Evolutionary conservation across 2,113 vertebrate genomes (phyloP), one percentile per base, ranked within the genome.

Genomic region (Barbus barbus): DNA sequence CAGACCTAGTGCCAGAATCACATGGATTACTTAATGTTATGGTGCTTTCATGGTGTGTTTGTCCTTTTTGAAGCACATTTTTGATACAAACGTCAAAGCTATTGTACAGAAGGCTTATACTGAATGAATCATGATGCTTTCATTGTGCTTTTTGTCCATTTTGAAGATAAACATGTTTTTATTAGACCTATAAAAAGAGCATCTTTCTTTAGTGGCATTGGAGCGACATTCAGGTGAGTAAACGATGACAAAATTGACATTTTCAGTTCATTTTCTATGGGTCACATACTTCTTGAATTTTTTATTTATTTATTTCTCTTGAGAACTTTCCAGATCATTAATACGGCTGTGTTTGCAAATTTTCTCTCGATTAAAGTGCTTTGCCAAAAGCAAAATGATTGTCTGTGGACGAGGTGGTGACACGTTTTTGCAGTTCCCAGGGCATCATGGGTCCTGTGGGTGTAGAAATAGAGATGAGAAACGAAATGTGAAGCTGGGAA

Each of bases 381-480:
- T 58, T 58, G 22, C 20, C n/a, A n/a, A n/a, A n/a, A 9, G 2
- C 53, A 20, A 56, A 56, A n/a, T n/a, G 8, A 58, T 58, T 9
- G 53, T 9, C 8, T 58, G 53, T 58, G 53, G 53, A 58, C 8
- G 22, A 58, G 53, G 2, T 58, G 53, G 22, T 22, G 51, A 56
- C 51, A 56, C 8, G 8, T 58, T 22, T n/a, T 9, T 3, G 7
- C 53, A 18, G 61, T 71, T 71, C 67, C 67, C 67, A 71, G 33
- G 31, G 31, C 18, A 69, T 69, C 9, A 8, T 20, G 63, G 63
- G 1, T 22, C 31, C 31, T 36, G 14, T 51, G 8, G 24, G 46
- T 9, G 46, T 28, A 48, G 41, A 51, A 48, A 51, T 31, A 51
- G 46, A 48, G 41, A 75, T 75, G 73, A 75, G 73, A 75, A 31